These are phyloP conservation scores for Ochropacha duplaris DNA, from an alignment of 2,888 invertebrate species.

Conservation along the genomic window DNA sequence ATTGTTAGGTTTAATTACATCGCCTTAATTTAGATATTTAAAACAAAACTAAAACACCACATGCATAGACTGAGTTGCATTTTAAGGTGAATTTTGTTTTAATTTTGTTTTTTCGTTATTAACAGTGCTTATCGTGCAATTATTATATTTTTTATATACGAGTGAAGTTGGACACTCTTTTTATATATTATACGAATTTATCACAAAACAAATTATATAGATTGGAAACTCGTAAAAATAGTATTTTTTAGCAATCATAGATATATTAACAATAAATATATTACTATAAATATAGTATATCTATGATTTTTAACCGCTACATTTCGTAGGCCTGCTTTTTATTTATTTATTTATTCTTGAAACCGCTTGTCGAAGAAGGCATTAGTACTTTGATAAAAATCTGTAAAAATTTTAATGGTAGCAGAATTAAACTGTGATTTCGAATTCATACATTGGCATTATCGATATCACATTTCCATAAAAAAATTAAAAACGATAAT, in stretches of 20 bases:
- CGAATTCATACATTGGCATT: background rate
- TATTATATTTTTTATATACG: conserved; percentile 45
- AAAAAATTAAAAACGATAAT: background rate
- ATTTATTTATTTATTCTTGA: too few relatives aligned
- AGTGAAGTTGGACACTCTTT: conserved; percentile 29
- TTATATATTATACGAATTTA: conserved; percentile 42
- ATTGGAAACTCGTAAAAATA: background rate
- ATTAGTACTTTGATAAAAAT: too few relatives aligned
- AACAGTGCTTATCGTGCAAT: conserved; percentile 53
- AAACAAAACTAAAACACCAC: conserved; percentile 63
- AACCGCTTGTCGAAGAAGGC: too few relatives aligned
- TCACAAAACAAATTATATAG: conserved; percentile 30
- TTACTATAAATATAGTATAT: too few relatives aligned
- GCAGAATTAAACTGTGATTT: background rate
- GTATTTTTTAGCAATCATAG: background rate
- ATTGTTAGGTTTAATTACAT: conserved; percentile 59
- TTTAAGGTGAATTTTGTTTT: conserved; percentile 60
- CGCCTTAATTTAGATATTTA: conserved; percentile 68
- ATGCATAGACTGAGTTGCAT: conserved; percentile 78
- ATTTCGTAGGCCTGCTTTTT: background rate
- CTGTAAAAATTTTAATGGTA: too few relatives aligned
- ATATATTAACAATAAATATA: too few relatives aligned
- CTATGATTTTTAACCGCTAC: background rate
- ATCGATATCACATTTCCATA: background rate
- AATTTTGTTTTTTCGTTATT: conserved; percentile 48